phyloP scores from a whole-genome alignment of 2,888 invertebrate species.

The Leptinotarsa tumamoca region DNA sequence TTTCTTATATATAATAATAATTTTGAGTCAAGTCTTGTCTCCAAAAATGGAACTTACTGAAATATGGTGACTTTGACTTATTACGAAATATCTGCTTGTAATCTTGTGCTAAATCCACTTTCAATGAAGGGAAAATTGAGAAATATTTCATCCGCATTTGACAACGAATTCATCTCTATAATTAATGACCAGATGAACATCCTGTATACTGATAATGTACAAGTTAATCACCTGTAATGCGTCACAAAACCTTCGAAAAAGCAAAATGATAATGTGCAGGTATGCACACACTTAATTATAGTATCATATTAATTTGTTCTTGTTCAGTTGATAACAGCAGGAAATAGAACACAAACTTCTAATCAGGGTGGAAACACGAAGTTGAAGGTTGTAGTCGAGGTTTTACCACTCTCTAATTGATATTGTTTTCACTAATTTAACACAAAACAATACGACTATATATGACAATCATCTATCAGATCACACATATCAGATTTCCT shows the following conservation, averaged over 20 bases:
- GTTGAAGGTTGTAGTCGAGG: too few relatives aligned
- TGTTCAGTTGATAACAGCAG: constrained; percentile 12
- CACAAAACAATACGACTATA: not conserved
- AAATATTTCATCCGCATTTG: too few relatives aligned
- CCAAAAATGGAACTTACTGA: too few relatives aligned
- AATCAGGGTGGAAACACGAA: not conserved
- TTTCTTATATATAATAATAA: too few relatives aligned
- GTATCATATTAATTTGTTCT: not conserved
- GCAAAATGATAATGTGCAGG: not conserved
- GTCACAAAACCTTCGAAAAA: constrained; percentile 3
- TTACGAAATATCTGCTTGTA: too few relatives aligned
- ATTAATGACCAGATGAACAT: not conserved
- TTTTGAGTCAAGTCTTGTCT: too few relatives aligned
- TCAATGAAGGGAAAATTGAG: too few relatives aligned
- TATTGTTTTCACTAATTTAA: not conserved
- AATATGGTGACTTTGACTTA: too few relatives aligned
- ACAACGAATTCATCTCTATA: not conserved
- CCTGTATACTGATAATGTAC: not conserved
- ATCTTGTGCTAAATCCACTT: too few relatives aligned
- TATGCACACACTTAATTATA: not conserved
- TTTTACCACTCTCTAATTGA: not conserved
- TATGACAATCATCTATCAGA: constrained; percentile 3
- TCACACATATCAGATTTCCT: constrained; percentile 6
- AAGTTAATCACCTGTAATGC: constrained; percentile 5
- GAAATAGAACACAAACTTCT: not conserved